Base-by-base conservation (phyloP, 2,888 invertebrate species). In the Dorcus hopei region DNA sequence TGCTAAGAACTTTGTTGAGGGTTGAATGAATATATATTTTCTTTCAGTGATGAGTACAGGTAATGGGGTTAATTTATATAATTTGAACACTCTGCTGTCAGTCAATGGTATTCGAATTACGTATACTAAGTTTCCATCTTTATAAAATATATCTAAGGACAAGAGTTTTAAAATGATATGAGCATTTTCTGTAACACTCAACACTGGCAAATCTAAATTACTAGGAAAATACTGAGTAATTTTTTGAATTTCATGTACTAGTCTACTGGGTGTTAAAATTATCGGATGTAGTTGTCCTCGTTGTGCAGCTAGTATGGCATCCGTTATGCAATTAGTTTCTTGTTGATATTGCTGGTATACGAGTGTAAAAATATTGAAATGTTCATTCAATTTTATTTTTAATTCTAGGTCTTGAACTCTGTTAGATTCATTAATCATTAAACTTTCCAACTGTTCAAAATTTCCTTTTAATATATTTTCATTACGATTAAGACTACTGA, bases 251-350 rank as follows among this genome's bases (percentile, higher is more conserved):
- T 61, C 58, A 38, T 48, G 45, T 11, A 61, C 48, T 45, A 61
- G 33, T 43, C 59, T 54, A 50, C 47, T 48, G 23, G 61, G 58
- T 9, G 58, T 61, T 52, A 61, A 47, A 39, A 61, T 51, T 14
- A 38, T 39, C 9, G 61, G 61, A 43, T 59, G 51, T 23, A 59
- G 11, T 11, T 54, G 19, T 19, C 61, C 61, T n/a, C 43, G 5
- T 55, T 58, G 39, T 3, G 58, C 58, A 19, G 52, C 23, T 14
- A 55, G 19, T 43, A 61, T 48, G 2, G 51, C 55, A 55, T 59
- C 43, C 7, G 57, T 53, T 14, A 57, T 9, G 40, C 38, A 9
- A 7, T 58, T 41, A n/a, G 58, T 61, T 59, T 54, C 51, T 42
- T 50, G 14, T 11, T 59, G 54, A 55, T 55, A 55, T 38, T 54